phyloP scores from a whole-genome alignment of 1,140 invertebrate species.

The Oryctes rhinoceros region DNA sequence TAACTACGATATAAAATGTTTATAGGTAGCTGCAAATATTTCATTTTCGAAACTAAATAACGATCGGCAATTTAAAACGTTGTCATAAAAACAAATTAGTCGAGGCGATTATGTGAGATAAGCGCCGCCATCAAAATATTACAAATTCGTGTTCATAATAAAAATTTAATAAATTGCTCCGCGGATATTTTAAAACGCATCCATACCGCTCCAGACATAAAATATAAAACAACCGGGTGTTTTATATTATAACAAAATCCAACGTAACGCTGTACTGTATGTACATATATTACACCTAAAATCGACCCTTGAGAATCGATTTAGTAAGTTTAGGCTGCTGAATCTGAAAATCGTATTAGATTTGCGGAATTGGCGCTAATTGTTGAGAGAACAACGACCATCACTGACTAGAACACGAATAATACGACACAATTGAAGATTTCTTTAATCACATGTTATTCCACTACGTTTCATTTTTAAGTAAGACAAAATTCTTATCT shows the following conservation, averaged over 20 bases:
- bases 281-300: no score
- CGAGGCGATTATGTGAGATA: slow-evolving; percentile 21
- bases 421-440: no score
- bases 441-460: no score
- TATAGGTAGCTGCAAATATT: slow-evolving; percentile 5
- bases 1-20: slow-evolving; percentile 12
- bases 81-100: slow-evolving; percentile 23
- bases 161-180: slow-evolving; percentile 25
- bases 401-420: no score
- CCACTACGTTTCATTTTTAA: no score
- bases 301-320: no score
- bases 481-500: no score
- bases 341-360: no score
- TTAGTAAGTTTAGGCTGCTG: no score
- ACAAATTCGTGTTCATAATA: slow-evolving; percentile 16
- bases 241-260: not conserved
- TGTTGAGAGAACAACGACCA: no score
- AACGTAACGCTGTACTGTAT: not conserved
- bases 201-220: not conserved
- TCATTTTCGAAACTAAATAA: slow-evolving; percentile 24
- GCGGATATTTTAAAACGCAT: not conserved
- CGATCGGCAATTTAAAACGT: not conserved
- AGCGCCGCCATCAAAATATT: slow-evolving; percentile 31
- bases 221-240: not conserved
- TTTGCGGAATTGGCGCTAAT: no score